Percentiles rank a stretch among this genome's conserved stretches.
phyloP scores from a whole-genome alignment of 1,140 invertebrate genomes.

The Temnothorax curvispinosus region DNA sequence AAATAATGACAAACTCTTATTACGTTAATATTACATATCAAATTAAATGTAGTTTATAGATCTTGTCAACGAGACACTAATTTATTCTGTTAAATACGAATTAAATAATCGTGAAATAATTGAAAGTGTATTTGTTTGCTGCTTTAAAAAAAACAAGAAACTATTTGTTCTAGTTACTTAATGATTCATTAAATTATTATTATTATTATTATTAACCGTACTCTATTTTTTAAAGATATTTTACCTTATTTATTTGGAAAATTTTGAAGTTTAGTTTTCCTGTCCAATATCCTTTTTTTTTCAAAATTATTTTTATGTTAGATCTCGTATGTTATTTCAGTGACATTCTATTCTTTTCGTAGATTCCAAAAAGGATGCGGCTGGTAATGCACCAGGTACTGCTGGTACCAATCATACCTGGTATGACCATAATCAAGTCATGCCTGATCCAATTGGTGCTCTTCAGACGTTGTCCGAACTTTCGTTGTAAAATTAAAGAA shows the following conservation, averaged over 20 bases:
- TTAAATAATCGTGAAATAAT: background rate
- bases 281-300: background rate
- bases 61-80: background rate
- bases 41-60: background rate
- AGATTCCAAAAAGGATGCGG: conserved; percentile 86
- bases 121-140: background rate
- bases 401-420: conserved; percentile 77
- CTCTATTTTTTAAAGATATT: background rate
- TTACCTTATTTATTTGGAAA: background rate
- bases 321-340: background rate
- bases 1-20: background rate
- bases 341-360: conserved; percentile 32
- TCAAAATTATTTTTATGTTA: background rate
- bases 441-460: conserved; percentile 94
- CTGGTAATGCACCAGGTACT: conserved; percentile 76
- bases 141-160: background rate
- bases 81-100: background rate
- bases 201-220: background rate
- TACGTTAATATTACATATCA: background rate
- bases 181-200: background rate
- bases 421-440: conserved; percentile 86
- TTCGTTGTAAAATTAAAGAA: too few relatives aligned
- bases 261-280: background rate
- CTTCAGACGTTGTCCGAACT: conserved; percentile 89
- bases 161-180: background rate